Percentiles rank a stretch among this genome's conserved stretches.
phyloP scores from a whole-genome alignment of 2,113 vertebrate species.

The Myocastor coypus region DNA sequence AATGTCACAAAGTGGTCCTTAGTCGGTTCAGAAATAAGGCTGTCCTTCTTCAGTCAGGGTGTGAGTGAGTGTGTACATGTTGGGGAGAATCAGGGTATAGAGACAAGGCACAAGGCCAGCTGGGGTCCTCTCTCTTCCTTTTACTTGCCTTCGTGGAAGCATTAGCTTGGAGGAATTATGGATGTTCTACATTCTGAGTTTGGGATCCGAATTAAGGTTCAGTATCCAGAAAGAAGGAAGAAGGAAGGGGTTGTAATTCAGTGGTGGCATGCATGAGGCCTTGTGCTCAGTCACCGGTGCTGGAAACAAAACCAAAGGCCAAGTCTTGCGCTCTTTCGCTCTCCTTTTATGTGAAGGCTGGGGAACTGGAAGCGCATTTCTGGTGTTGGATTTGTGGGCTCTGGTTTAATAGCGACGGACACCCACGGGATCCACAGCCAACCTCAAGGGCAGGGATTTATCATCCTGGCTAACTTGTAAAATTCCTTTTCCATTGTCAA shows the following conservation, averaged over 20 bases:
- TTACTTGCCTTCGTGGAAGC: neutral
- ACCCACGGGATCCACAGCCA: neutral
- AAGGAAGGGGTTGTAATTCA: neutral
- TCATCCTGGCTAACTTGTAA: neutral
- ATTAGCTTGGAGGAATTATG: neutral
- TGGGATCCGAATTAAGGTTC: neutral
- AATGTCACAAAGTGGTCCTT: neutral
- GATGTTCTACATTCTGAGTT: neutral
- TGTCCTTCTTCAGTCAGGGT: neutral
- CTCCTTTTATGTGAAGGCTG: neutral
- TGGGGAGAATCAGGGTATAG: neutral
- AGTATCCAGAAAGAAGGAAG: neutral
- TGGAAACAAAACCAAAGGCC: neutral
- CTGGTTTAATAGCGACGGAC: neutral
- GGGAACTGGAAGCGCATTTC: neutral
- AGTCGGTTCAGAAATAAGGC: neutral
- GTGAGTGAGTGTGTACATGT: neutral
- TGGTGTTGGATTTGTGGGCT: neutral
- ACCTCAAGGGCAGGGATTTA: neutral
- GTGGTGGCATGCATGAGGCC: neutral
- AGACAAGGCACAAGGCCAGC: neutral
- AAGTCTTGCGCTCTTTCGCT: neutral
- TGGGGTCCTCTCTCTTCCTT: neutral
- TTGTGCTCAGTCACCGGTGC: neutral
- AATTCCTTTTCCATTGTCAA: neutral